Evolutionary conservation across 2,797 vertebrate species (phyloP).

Genomic region (Sebastiscus tertius): DNA sequence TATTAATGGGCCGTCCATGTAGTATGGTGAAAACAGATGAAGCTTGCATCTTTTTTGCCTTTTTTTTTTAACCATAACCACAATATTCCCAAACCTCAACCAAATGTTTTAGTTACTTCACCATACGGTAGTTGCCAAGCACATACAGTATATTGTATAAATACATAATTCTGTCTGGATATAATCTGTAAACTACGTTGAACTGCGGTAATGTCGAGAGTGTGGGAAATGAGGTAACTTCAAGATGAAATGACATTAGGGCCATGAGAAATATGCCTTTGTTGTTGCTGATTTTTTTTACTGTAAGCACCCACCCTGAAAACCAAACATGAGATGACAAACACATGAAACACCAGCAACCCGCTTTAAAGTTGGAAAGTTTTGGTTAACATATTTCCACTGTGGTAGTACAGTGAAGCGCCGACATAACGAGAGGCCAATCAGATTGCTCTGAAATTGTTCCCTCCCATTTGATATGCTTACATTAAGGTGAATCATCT

Average conservation of each 20-base stretch:
- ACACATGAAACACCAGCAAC: not conserved
- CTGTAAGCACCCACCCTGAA: not conserved
- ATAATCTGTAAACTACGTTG: not conserved
- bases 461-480: slow-evolving; percentile 25
- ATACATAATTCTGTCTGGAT: not conserved
- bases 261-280: not conserved
- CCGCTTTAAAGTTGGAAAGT: not conserved
- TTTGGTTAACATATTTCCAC: not conserved
- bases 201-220: not conserved
- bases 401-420: too few relatives aligned
- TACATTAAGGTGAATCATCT: not conserved
- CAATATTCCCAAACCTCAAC: not conserved
- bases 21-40: not conserved
- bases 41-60: not conserved
- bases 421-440: slow-evolving; percentile 10
- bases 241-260: too few relatives aligned
- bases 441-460: slow-evolving; percentile 17
- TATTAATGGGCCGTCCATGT: too few relatives aligned
- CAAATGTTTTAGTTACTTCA: not conserved
- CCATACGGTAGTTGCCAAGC: not conserved
- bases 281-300: not conserved
- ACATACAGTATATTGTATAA: not conserved
- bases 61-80: not conserved
- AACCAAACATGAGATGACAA: not conserved
- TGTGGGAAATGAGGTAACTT: not conserved